phyloP scores from a whole-genome alignment of 2,888 invertebrate genomes.

The Hypercompe scribonia region DNA sequence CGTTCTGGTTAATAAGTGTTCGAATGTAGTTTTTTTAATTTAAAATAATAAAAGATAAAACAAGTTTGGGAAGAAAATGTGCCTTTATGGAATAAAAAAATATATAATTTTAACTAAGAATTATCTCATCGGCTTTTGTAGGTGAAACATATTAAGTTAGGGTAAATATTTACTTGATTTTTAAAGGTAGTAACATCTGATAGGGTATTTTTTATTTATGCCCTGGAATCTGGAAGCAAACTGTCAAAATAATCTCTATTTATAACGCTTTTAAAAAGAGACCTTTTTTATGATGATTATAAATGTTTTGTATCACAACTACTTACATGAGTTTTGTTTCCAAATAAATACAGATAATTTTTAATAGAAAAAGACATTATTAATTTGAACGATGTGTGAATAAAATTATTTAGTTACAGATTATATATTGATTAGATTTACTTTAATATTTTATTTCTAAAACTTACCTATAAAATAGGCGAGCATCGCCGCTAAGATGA shows the following conservation, averaged over 20 bases:
- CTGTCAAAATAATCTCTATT: no score
- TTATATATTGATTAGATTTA: not conserved
- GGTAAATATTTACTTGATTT: not conserved
- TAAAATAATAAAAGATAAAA: not conserved
- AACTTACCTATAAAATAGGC: slow-evolving; percentile 97
- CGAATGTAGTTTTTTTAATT: not conserved
- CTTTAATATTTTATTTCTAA: not conserved
- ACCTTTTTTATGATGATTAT: no score
- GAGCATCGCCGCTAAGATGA: slow-evolving; percentile 96
- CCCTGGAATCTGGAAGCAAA: not conserved
- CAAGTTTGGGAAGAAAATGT: not conserved
- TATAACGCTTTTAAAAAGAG: no score
- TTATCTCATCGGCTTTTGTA: not conserved
- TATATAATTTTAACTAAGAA: not conserved
- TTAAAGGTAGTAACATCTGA: not conserved
- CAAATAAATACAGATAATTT: not conserved
- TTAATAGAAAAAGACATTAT: not conserved
- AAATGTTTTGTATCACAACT: no score
- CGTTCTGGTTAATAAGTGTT: not conserved
- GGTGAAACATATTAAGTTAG: not conserved
- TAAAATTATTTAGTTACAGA: not conserved
- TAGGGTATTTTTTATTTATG: not conserved
- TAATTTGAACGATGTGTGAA: not conserved
- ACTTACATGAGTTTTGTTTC: no score
- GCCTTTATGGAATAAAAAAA: not conserved